These are phyloP conservation scores for Chorisops tibialis DNA, from an alignment of 2,888 invertebrate genomes.

Conservation along the genomic window DNA sequence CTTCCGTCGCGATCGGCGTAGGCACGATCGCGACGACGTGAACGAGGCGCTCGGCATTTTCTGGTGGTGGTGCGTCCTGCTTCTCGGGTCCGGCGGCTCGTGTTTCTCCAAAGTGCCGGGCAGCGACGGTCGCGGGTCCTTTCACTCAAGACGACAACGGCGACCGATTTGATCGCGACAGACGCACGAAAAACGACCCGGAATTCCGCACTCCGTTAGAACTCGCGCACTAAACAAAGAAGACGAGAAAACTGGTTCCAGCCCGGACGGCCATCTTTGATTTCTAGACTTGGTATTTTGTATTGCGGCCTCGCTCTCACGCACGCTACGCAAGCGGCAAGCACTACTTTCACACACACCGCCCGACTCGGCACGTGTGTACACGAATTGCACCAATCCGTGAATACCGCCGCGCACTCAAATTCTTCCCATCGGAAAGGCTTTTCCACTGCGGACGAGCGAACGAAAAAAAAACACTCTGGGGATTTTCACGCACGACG, in stretches of 20 bases:
- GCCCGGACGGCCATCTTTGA: conserved; percentile 82
- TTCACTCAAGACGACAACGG: no score
- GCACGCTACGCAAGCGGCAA: neutral
- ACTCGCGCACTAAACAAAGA: conserved; percentile 65
- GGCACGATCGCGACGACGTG: conserved; percentile 88
- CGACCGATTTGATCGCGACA: neutral
- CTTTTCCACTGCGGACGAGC: conserved; percentile 9
- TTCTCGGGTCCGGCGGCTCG: no score
- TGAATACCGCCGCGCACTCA: neutral
- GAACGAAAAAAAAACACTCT: no score
- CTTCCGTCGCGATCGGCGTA: conserved; percentile 88
- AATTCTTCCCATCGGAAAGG: conserved; percentile 13
- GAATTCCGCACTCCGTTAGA: conserved; percentile 7
- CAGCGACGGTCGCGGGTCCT: no score
- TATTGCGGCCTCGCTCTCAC: neutral
- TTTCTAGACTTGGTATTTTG: conserved; percentile 42
- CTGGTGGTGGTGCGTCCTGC: conserved; percentile 41
- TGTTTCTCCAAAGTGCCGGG: no score
- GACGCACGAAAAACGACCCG: neutral
- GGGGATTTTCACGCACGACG: no score
- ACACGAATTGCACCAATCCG: conserved; percentile 6
- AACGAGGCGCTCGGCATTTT: conserved; percentile 95
- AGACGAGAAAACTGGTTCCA: conserved; percentile 59
- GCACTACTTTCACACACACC: neutral
- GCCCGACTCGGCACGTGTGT: neutral